These are phyloP conservation scores for Trinectes maculatus DNA, from an alignment of 2,113 vertebrate species.

Conservation along the genomic window DNA sequence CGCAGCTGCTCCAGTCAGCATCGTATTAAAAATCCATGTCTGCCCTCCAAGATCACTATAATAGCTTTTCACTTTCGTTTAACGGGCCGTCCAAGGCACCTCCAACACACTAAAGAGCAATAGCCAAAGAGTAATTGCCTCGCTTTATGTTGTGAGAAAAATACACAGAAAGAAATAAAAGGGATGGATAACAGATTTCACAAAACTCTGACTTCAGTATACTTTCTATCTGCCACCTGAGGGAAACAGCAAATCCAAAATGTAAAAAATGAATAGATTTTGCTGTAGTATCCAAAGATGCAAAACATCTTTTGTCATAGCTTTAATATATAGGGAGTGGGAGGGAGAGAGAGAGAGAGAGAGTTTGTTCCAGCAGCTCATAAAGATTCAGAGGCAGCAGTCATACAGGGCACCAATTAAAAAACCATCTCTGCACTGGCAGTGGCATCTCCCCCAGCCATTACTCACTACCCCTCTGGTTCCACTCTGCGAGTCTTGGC, in stretches of 20 bases:
- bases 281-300: conserved; percentile 2
- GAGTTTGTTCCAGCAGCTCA: conserved; percentile 50
- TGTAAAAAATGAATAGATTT: background rate
- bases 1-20: conserved; percentile 13
- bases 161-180: conserved; percentile 19
- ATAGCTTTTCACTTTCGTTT: conserved; percentile 61
- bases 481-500: conserved; percentile 56
- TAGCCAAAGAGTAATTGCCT: conserved; percentile 36
- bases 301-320: background rate
- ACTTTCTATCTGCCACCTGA: background rate
- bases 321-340: background rate
- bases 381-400: conserved; percentile 51
- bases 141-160: conserved; percentile 23
- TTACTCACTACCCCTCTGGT: conserved; percentile 55
- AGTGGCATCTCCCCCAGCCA: conserved; percentile 45
- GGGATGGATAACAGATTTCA: conserved; percentile 7
- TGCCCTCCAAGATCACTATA: conserved; percentile 33
- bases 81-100: conserved; percentile 32
- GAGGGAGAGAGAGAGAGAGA: background rate
- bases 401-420: conserved; percentile 73
- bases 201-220: background rate
- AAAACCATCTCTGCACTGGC: conserved; percentile 50
- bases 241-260: conserved; percentile 3
- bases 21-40: conserved; percentile 42
- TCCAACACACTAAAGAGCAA: conserved; percentile 43